Evolutionary conservation across 2,797 vertebrate species (phyloP), one percentile per base, ranked within the genome.

Genomic region (Chanos chanos): DNA sequence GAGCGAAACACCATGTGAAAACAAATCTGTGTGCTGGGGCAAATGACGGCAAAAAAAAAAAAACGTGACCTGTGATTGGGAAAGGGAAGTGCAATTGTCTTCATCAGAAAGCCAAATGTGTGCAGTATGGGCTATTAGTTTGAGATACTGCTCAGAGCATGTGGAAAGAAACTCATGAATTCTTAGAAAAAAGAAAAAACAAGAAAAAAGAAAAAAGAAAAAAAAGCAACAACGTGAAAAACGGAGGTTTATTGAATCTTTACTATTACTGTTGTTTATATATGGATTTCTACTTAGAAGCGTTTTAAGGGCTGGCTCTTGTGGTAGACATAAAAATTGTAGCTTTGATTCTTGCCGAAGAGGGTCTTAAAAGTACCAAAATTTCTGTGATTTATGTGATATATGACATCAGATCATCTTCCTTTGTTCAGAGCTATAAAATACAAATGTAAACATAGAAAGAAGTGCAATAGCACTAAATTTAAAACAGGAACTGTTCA

Each of bases 31-130:
- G 74, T 49, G 66, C 67, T 54, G 72, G n/a, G 76, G 73, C 64
- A 52, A 67, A 66, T 53, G 71, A 72, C 66, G 74, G 76, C 67
- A 82, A n/a, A n/a, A n/a, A n/a, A n/a, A n/a, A n/a, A n/a, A n/a
- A n/a, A 87, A 86, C 84, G 79, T 83, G 83, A 87, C 73, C 82
- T 77, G 86, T 88, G 89, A 89, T 90, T 85, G 82, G 79, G 81
- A 76, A 70, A 77, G 81, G 80, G 58, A 86, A 78, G 72, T 70
- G 71, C 79, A 66, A 81, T 83, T 84, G 85, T 88, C 86, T 86
- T 89, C 82, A 89, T 90, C 86, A 87, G 77, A 52, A 83, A 80
- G 79, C 69, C 77, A 82, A 82, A 84, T 78, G 67, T 82, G 83
- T 79, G 83, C 60, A 72, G 67, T 74, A 87, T 49, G 85, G 84